Conservation (phyloP, 2,797 vertebrate species). For the Pyrocephalus nanus region DNA sequence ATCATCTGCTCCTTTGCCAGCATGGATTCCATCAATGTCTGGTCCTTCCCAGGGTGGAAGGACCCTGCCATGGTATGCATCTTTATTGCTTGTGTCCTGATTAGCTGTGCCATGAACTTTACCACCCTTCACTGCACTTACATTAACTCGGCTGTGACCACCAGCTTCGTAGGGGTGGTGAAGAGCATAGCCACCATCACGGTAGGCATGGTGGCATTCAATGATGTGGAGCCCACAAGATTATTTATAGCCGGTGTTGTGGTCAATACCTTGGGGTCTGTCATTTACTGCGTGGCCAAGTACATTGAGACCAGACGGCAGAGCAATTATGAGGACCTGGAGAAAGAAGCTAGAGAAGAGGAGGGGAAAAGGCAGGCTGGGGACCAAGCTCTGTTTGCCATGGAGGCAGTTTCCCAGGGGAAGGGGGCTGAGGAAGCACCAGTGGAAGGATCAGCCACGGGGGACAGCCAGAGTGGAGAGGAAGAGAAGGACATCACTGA, state of each 20-base stretch:
- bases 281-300: conserved; percentile 94
- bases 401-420: conserved; percentile 72
- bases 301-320: conserved; percentile 89
- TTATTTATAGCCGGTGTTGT: conserved; percentile 93
- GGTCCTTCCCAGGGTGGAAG: conserved; percentile 91
- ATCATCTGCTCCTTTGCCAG: conserved; percentile 88
- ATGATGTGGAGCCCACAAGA: conserved; percentile 88
- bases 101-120: conserved; percentile 98
- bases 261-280: conserved; percentile 94
- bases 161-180: conserved; percentile 97
- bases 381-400: conserved; percentile 65
- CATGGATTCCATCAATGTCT: conserved; percentile 89
- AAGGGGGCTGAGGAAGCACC: conserved; percentile 52
- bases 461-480: neutral
- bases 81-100: conserved; percentile 86
- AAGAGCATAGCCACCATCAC: conserved; percentile 98
- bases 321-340: conserved; percentile 90
- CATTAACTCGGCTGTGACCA: conserved; percentile 98
- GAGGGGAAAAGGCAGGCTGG: conserved; percentile 68
- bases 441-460: conserved; percentile 21
- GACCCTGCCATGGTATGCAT: conserved; percentile 87
- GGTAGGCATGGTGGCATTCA: conserved; percentile 96
- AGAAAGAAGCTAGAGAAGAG: conserved; percentile 78
- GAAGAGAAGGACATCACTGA: conserved; percentile 33
- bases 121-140: conserved; percentile 98